Percentiles rank a stretch among this genome's conserved stretches.
Conservation (phyloP, 1,140 invertebrate genomes). For the Temnothorax nylanderi region DNA sequence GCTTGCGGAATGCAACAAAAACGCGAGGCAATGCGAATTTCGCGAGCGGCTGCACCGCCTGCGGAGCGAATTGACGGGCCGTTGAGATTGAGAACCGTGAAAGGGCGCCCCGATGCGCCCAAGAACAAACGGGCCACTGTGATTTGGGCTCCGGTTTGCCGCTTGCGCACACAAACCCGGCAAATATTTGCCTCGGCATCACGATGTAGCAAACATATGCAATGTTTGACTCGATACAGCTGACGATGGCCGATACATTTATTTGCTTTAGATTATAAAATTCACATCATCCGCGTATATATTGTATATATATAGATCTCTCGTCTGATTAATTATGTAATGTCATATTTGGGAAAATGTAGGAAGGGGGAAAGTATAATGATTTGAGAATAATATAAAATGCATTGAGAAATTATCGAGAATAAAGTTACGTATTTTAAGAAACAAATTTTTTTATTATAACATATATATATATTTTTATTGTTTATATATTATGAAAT, state of each 20-base stretch:
- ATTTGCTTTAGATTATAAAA: not conserved
- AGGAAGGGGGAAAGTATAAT: not conserved
- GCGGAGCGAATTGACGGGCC: conserved; percentile 9
- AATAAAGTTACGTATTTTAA: not conserved
- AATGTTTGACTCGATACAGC: not conserved
- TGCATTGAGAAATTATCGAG: not conserved
- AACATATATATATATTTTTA: not conserved
- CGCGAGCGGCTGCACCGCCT: conserved; percentile 7
- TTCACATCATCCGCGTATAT: not conserved
- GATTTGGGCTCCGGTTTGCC: conserved; percentile 6
- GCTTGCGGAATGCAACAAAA: conserved; percentile 48
- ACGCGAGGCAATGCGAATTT: conserved; percentile 13
- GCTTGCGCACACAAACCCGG: not conserved
- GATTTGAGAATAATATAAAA: not conserved
- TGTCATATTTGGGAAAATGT: not conserved
- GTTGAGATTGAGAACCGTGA: conserved; percentile 29
- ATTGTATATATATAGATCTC: not conserved
- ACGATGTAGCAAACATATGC: not conserved
- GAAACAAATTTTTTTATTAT: not conserved
- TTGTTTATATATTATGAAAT: not conserved
- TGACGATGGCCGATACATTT: not conserved
- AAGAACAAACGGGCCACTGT: conserved; percentile 37
- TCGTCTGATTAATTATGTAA: not conserved
- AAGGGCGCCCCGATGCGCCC: not conserved
- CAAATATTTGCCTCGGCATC: conserved; percentile 34